Evolutionary conservation across 2,888 invertebrate genomes (phyloP).

Genomic region (Chorisops tibialis): DNA sequence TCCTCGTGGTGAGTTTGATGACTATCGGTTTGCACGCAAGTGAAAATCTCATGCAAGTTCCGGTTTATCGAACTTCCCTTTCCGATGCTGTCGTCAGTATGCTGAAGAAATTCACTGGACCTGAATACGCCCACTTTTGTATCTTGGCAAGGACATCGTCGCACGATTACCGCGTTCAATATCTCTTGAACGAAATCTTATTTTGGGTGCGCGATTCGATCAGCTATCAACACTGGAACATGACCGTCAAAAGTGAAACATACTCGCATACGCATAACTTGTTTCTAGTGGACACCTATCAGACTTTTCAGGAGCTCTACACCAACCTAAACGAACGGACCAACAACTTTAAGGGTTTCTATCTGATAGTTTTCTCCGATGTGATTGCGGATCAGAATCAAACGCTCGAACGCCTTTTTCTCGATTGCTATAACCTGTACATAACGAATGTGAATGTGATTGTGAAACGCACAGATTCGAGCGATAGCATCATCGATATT

Average conservation of each 20-base stretch:
- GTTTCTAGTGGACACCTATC: slow-evolving; percentile 11
- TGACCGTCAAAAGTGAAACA: neutral
- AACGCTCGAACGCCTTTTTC: slow-evolving; percentile 39
- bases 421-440: slow-evolving; percentile 42
- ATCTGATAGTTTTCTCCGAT: slow-evolving; percentile 5
- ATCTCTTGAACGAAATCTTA: slow-evolving; percentile 12
- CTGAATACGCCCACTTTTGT: neutral
- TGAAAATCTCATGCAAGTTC: neutral
- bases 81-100: neutral
- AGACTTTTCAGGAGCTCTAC: neutral
- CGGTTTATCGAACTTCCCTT: neutral
- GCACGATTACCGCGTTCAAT: neutral
- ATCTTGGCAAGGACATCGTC: neutral
- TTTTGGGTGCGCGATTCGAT: neutral
- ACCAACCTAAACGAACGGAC: neutral
- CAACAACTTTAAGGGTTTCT: neutral
- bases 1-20: too few species aligned
- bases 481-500: slow-evolving; percentile 24
- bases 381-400: neutral
- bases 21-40: too few species aligned
- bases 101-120: neutral
- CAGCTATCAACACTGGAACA: neutral
- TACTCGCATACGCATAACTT: neutral
- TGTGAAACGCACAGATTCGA: slow-evolving; percentile 24
- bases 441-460: slow-evolving; percentile 44